Evolutionary conservation across 2,888 invertebrate genomes (phyloP).

Genomic region (Drosophila trichaetosa): DNA sequence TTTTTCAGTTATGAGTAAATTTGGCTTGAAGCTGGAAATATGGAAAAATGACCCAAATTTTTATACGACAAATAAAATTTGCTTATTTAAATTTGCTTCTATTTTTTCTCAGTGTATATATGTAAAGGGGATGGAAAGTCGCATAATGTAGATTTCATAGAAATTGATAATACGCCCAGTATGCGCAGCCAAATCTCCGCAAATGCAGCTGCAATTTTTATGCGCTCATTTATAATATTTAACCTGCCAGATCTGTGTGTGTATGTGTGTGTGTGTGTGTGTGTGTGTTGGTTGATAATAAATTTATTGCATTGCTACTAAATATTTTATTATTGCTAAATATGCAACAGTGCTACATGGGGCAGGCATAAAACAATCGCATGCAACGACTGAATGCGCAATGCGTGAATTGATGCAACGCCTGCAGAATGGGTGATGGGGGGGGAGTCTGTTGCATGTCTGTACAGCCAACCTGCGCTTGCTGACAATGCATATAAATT

Average conservation of each 20-base stretch:
- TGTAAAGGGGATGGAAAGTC: slow-evolving; percentile 12
- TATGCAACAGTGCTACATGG: slow-evolving; percentile 72
- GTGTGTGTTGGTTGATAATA: slow-evolving; percentile 57
- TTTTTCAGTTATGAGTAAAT: not conserved
- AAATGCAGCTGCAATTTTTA: slow-evolving; percentile 58
- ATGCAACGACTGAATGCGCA: slow-evolving; percentile 71
- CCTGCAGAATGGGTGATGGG: slow-evolving; percentile 5
- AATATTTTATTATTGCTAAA: slow-evolving; percentile 80
- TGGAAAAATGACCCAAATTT: too few species aligned
- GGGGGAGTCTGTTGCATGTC: slow-evolving; percentile 2
- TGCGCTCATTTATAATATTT: slow-evolving; percentile 68
- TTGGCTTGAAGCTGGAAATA: not conserved
- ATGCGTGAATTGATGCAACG: slow-evolving; percentile 40
- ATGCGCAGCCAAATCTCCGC: slow-evolving; percentile 48
- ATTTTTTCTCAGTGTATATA: not conserved
- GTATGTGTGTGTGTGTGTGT: not conserved
- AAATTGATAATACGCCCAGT: slow-evolving; percentile 63
- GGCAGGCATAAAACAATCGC: slow-evolving; percentile 72
- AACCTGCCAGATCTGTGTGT: slow-evolving; percentile 40
- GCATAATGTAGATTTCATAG: slow-evolving; percentile 49
- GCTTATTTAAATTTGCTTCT: not conserved
- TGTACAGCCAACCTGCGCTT: slow-evolving; percentile 62
- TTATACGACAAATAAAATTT: not conserved
- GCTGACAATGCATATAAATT: slow-evolving; percentile 78
- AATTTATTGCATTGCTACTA: slow-evolving; percentile 77